Percentiles rank a stretch among this genome's conserved stretches.
Evolutionary conservation across 2,113 vertebrate genomes (phyloP).

Genomic region (Edolisoma coerulescens): DNA sequence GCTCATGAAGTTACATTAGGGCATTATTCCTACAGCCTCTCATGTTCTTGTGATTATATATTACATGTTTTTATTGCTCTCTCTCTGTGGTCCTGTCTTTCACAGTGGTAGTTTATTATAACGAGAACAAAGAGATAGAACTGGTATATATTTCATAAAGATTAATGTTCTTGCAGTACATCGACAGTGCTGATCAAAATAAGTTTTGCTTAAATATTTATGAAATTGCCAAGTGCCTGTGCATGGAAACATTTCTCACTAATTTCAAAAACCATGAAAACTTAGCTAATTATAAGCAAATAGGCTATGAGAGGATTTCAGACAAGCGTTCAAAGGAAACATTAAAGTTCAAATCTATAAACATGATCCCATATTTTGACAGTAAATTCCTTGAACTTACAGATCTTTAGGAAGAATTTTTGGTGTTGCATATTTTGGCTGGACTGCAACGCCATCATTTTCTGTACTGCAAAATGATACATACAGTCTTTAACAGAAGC

Average conservation of each 20-base stretch:
- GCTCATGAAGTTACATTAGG: background rate
- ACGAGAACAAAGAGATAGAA: background rate
- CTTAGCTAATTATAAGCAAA: background rate
- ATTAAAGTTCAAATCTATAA: background rate
- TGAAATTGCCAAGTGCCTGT: background rate
- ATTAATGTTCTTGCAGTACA: background rate
- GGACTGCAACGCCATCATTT: background rate
- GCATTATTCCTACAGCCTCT: background rate
- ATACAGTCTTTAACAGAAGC: background rate
- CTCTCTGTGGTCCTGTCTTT: background rate
- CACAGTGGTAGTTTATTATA: background rate
- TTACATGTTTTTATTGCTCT: background rate
- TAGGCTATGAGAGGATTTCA: background rate
- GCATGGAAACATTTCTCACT: background rate
- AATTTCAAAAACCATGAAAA: background rate
- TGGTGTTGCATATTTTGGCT: background rate
- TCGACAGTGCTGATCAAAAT: background rate
- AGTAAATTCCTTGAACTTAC: background rate
- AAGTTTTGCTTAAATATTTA: background rate
- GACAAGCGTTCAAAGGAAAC: background rate
- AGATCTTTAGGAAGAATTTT: background rate
- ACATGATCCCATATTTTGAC: background rate
- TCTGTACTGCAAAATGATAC: background rate
- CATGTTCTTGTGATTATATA: background rate
- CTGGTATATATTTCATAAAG: background rate